Conservation (phyloP, 2,888 invertebrate species). For the Torymus tubicola region DNA sequence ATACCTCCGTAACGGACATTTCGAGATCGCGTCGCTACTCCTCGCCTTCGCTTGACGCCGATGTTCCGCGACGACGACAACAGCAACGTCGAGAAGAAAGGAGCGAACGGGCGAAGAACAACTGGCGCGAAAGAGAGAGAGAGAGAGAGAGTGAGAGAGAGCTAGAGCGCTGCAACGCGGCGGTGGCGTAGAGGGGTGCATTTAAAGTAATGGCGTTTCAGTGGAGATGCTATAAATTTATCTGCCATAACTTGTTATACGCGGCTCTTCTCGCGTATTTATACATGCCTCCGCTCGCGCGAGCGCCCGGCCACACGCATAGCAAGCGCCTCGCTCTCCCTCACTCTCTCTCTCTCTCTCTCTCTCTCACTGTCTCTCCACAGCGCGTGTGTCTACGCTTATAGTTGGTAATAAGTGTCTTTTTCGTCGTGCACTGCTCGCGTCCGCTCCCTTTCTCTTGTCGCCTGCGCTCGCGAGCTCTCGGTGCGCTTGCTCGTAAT, state of each 20-base stretch:
- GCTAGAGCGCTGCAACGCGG: not conserved
- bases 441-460: not conserved
- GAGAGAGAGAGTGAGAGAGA: constrained; percentile 44
- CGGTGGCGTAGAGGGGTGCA: constrained; percentile 58
- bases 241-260: constrained; percentile 77
- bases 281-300: constrained; percentile 72
- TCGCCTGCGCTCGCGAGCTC: not conserved
- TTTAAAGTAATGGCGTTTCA: constrained; percentile 76
- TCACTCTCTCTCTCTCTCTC: constrained; percentile 8
- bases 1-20: not conserved
- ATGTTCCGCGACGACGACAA: not conserved
- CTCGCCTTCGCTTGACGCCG: not conserved
- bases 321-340: constrained; percentile 43
- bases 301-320: constrained; percentile 68
- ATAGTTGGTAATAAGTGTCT: constrained; percentile 42
- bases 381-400: constrained; percentile 14
- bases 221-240: constrained; percentile 77
- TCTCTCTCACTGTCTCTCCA: not conserved
- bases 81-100: constrained; percentile 55
- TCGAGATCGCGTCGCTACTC: constrained; percentile 13
- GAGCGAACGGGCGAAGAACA: constrained; percentile 59
- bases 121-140: constrained; percentile 55
- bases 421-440: constrained; percentile 40
- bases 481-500: constrained; percentile 19
- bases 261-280: constrained; percentile 76